These are phyloP conservation scores for Anthopleura xanthogrammica DNA, from an alignment of 92 coral and sea anemone species.

Conservation along the genomic window DNA sequence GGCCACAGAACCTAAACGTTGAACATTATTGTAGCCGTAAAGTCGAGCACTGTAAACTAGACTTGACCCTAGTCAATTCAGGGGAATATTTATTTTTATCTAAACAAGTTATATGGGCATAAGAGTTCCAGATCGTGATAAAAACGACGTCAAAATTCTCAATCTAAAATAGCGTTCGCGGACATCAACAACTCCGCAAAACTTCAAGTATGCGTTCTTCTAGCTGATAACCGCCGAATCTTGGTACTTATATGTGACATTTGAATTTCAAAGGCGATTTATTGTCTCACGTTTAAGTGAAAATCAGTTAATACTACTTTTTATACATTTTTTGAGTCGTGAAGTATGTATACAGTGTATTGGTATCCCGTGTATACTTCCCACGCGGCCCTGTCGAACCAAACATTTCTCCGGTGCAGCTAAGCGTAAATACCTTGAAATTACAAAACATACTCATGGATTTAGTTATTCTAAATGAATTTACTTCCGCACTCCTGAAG, in stretches of 20 bases:
- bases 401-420: slow-evolving; percentile 26
- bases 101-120: background rate
- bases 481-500: slow-evolving; percentile 19
- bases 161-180: slow-evolving; percentile 15
- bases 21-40: background rate
- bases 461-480: background rate
- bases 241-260: slow-evolving; percentile 6
- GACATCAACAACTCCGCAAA: slow-evolving; percentile 22
- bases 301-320: slow-evolving; percentile 1
- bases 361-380: background rate
- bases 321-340: background rate
- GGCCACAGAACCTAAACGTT: slow-evolving; percentile 14
- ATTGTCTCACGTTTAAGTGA: background rate
- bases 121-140: background rate
- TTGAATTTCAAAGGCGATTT: slow-evolving; percentile 7
- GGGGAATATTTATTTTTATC: background rate
- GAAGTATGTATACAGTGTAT: background rate
- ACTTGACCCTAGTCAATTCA: background rate
- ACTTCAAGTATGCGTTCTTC: slow-evolving; percentile 23
- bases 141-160: background rate
- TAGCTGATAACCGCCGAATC: slow-evolving; percentile 12
- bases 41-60: background rate
- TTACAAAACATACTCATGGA: slow-evolving; percentile 15
- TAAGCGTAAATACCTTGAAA: slow-evolving; percentile 27
- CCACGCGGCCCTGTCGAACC: slow-evolving; percentile 26